Conservation (phyloP, 2,888 invertebrate species). For the Megamerina dolium region DNA sequence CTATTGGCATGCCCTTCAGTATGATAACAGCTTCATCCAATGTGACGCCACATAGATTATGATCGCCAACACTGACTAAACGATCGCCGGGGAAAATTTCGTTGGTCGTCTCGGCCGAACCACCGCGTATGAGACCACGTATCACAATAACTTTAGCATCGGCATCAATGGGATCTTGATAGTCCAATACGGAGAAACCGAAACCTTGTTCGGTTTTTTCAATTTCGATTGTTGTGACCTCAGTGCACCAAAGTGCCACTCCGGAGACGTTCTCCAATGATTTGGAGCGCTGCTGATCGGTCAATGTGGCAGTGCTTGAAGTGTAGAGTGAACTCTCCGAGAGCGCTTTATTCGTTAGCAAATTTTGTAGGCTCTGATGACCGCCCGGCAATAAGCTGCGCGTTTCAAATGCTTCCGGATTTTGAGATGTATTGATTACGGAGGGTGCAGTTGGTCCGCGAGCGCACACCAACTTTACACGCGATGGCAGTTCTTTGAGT, state of each 20-base stretch:
- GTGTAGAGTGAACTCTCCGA: slow-evolving; percentile 90
- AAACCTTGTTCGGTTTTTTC: slow-evolving; percentile 92
- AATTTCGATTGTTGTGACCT: slow-evolving; percentile 85
- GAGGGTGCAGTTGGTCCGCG: slow-evolving; percentile 58
- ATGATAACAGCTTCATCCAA: slow-evolving; percentile 94
- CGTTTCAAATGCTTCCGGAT: slow-evolving; percentile 72
- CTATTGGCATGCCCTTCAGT: slow-evolving; percentile 87
- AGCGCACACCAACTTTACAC: slow-evolving; percentile 89
- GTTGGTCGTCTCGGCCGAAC: slow-evolving; percentile 93
- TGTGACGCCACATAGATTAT: slow-evolving; percentile 82
- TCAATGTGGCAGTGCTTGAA: slow-evolving; percentile 75
- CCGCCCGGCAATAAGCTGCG: slow-evolving; percentile 81
- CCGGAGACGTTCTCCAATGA: slow-evolving; percentile 93
- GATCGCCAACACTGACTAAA: slow-evolving; percentile 85
- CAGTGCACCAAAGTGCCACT: slow-evolving; percentile 94
- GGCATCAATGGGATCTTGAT: slow-evolving; percentile 94
- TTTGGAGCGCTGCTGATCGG: slow-evolving; percentile 74
- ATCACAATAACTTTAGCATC: slow-evolving; percentile 95
- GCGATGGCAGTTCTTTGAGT: slow-evolving; percentile 83
- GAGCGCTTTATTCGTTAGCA: slow-evolving; percentile 88
- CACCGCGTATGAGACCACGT: slow-evolving; percentile 93
- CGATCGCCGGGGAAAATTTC: slow-evolving; percentile 94
- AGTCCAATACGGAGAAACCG: slow-evolving; percentile 96
- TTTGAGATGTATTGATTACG: slow-evolving; percentile 72
- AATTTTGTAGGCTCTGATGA: slow-evolving; percentile 72